Conservation (phyloP, 2,888 invertebrate species). For the Sturmia bella region DNA sequence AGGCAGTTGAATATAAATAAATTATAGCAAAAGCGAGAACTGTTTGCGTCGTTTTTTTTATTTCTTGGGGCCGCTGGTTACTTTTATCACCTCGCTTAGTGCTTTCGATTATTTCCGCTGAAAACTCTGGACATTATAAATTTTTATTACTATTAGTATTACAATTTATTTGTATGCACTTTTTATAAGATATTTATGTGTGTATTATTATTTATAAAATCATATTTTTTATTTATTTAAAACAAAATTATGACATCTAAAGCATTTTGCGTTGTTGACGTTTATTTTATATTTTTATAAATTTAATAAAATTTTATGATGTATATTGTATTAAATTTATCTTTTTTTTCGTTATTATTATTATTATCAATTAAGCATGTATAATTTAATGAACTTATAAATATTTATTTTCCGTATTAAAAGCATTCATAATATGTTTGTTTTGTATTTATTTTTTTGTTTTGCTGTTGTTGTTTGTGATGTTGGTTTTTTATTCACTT, state of each 20-base stretch:
- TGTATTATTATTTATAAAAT: too few species aligned
- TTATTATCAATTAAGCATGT: conserved; percentile 22
- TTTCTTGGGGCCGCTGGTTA: neutral
- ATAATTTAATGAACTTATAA: conserved; percentile 30
- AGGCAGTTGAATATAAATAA: conserved; percentile 39
- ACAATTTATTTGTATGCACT: too few species aligned
- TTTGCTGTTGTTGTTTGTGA: conserved; percentile 16
- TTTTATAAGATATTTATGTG: too few species aligned
- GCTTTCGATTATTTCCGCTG: too few species aligned
- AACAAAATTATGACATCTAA: neutral
- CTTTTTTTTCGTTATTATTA: neutral
- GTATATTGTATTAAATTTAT: neutral
- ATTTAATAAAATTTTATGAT: conserved; percentile 13
- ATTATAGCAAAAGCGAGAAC: neutral
- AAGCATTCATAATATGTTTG: neutral
- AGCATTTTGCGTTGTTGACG: neutral
- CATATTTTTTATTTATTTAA: neutral
- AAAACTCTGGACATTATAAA: too few species aligned
- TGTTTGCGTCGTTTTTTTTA: neutral
- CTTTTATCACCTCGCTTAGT: neutral
- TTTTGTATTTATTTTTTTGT: conserved; percentile 1
- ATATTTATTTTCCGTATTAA: conserved; percentile 21
- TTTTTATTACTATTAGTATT: too few species aligned
- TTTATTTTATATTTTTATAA: conserved; percentile 8
- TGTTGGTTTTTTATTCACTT: conserved; percentile 35